Evolutionary conservation across 2,113 vertebrate genomes (phyloP), one percentile per base, ranked within the genome.

Genomic region (Piliocolobus tephrosceles): DNA sequence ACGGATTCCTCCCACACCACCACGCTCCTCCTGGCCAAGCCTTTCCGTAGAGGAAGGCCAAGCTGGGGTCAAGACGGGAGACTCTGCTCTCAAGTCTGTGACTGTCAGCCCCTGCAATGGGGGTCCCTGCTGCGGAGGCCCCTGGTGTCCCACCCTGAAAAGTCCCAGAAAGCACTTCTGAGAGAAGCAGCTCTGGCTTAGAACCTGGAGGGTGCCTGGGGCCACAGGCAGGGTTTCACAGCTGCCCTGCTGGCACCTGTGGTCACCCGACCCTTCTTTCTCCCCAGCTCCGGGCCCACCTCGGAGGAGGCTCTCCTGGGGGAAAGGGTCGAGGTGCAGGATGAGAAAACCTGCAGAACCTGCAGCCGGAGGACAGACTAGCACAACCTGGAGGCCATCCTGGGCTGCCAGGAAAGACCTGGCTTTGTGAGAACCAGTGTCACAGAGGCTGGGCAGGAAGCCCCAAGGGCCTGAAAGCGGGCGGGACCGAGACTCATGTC

Each of bases 401-500:
- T 11, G 3, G 30, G 55, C 25, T 25, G 2, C 38, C 40, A 3
- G 0, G 83, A 94, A 22, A 66, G 91, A 72, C 8, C 9, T 35
- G 0, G 3, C 43, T 52, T 86, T 55, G 90, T 72, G 47, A 88
- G 78, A 95, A 86, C 55, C 3, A 32, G 20, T 0, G 6, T 73
- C 25, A 30, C 2, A 1, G 22, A 50, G 70, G 18, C 55, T 81
- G 52, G 20, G 0, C 8, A 57, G 83, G 61, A 94, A 61, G 6
- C 17, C 68, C 18, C 23, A 0, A 35, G 27, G n/a, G 57, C 13
- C 1, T 30, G 43, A 1, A 61, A 66, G 6, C 0, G 0, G 40
- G 47, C 0, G 3, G n/a, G 2, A 8, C 40, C 20, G 40, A 43
- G 22, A 2, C 18, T 45, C 1, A 6, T 2, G 35, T 4, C 38